Evolutionary conservation across 2,888 invertebrate species (phyloP).

Genomic region (Allygus modestus): DNA sequence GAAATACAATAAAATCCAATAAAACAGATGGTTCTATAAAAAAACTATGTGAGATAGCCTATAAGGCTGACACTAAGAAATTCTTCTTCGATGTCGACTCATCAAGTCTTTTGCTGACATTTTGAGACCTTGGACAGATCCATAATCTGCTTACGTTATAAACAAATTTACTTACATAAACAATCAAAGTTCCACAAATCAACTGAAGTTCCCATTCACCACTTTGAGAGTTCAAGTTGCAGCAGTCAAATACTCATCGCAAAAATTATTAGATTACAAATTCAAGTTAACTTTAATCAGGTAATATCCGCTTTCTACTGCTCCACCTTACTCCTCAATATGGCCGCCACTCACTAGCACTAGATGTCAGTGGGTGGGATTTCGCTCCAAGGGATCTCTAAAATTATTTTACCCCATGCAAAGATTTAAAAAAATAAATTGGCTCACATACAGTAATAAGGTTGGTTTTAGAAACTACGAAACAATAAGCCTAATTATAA

Average conservation of each 20-base stretch:
- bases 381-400: slow-evolving; percentile 42
- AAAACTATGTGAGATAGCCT: too few species aligned
- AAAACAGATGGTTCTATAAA: too few species aligned
- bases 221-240: neutral
- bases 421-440: neutral
- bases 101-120: neutral
- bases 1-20: too few species aligned
- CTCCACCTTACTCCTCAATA: slow-evolving; percentile 66
- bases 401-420: neutral
- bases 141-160: slow-evolving; percentile 2
- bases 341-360: slow-evolving; percentile 52
- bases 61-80: too few species aligned
- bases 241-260: neutral
- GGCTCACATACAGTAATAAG: too few species aligned
- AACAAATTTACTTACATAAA: slow-evolving; percentile 10
- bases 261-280: neutral
- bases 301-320: slow-evolving; percentile 66
- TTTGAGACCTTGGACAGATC: neutral
- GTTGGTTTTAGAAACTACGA: too few species aligned
- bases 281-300: slow-evolving; percentile 26
- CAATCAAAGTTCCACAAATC: neutral
- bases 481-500: too few species aligned
- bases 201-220: neutral
- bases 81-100: too few species aligned
- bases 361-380: slow-evolving; percentile 60